Conservation (phyloP, 2,888 invertebrate genomes). For the Thymelicus acteon region DNA sequence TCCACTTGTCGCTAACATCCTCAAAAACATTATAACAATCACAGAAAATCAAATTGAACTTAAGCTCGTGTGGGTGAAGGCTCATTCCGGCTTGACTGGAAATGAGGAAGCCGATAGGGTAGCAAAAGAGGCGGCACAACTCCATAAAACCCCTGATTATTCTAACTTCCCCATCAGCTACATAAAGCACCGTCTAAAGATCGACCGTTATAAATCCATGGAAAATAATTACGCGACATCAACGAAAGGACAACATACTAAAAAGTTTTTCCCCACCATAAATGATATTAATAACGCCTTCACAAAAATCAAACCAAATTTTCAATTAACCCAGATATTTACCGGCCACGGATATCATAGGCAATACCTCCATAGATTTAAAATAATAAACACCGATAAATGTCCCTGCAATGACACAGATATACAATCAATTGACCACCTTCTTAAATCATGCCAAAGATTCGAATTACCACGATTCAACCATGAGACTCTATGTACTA, state of each 20-base stretch:
- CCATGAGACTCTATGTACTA: too few relatives aligned
- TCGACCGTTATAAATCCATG: not conserved
- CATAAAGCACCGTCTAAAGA: not conserved
- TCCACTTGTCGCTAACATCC: too few relatives aligned
- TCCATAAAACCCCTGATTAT: too few relatives aligned
- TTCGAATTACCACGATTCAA: too few relatives aligned
- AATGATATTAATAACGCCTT: not conserved
- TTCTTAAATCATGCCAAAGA: too few relatives aligned
- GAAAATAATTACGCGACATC: not conserved
- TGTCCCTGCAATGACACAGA: not conserved
- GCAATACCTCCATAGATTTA: not conserved
- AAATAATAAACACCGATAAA: not conserved
- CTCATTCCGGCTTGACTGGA: too few relatives aligned
- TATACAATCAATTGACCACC: not conserved
- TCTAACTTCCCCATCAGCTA: too few relatives aligned
- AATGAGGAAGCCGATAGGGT: too few relatives aligned
- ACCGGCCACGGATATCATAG: not conserved
- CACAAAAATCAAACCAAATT: not conserved
- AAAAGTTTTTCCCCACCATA: not conserved
- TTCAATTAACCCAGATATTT: not conserved
- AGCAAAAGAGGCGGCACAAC: too few relatives aligned
- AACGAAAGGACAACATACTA: not conserved
- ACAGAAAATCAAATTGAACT: too few relatives aligned
- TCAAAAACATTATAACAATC: too few relatives aligned
- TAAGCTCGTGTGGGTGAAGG: too few relatives aligned